Conservation (phyloP, 92 coral and sea anemone species). For the Ricordea florida region DNA sequence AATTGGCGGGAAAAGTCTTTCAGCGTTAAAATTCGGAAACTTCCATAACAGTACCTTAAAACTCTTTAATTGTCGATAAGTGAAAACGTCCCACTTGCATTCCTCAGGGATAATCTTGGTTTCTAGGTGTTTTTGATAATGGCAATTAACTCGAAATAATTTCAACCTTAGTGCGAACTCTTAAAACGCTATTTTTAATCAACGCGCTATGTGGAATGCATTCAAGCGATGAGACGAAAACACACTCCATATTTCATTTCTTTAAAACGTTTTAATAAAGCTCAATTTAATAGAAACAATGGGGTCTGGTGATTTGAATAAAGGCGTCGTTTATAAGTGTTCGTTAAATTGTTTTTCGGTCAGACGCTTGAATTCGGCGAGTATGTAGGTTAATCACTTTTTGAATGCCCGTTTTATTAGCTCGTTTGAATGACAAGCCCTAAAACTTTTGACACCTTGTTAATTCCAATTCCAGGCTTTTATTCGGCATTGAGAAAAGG, state of each 20-base stretch:
- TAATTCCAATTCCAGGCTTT: constrained; percentile 81
- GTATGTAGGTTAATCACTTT: constrained; percentile 60
- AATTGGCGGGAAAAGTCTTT: constrained; percentile 19
- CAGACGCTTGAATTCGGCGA: background rate
- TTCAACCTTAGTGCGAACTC: constrained; percentile 24
- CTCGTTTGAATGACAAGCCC: constrained; percentile 74
- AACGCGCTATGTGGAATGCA: constrained; percentile 2
- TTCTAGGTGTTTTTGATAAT: constrained; percentile 7
- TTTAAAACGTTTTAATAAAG: constrained; percentile 57
- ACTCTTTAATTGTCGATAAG: background rate
- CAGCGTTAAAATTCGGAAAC: background rate
- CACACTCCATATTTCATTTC: constrained; percentile 42
- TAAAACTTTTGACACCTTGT: constrained; percentile 94
- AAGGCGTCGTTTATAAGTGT: background rate
- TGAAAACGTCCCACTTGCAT: background rate
- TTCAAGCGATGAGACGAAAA: constrained; percentile 48
- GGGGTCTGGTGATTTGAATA: constrained; percentile 29
- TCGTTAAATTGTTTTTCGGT: too few species aligned
- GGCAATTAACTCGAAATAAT: constrained; percentile 27
- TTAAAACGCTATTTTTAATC: constrained; percentile 21
- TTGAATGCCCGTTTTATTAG: constrained; percentile 76
- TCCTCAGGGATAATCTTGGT: background rate
- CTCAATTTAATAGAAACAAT: constrained; percentile 64
- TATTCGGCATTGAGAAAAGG: constrained; percentile 69
- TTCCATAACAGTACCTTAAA: too few species aligned